Evolutionary conservation across 2,888 invertebrate species (phyloP), one percentile per base, ranked within the genome.

Genomic region (Philereme transversata): DNA sequence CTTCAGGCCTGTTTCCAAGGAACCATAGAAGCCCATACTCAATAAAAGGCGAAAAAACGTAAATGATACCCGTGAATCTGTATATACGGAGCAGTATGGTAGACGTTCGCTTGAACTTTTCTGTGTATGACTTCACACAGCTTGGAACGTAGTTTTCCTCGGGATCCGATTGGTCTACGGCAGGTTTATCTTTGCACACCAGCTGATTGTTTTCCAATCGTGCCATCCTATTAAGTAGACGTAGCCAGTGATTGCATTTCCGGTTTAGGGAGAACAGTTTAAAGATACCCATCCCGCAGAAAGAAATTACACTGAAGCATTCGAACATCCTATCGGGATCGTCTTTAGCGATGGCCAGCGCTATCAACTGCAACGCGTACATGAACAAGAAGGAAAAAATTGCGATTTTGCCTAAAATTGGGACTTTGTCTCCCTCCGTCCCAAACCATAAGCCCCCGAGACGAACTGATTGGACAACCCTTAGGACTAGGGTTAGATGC

Each of bases 281-380:
- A 0, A 87, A 57, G 4, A 83, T 65, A 0, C 87, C 87, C 84
- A 90, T 84, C 6, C 73, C 68, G 47, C 82, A 84, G 62, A 89
- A 90, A 0, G 83, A 77, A 0, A 87, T 72, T 0, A 86, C 71
- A 57, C 88, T 87, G 54, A 86, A 82, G 61, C 85, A 84, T 73
- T 86, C 83, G 51, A 88, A 85, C 0, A 86, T 66, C 34, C 71
- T 77, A 8, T 80, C 75, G 0, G 73, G 64, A 47, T 88, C 78
- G n/a, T 75, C 71, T 48, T 64, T 78, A 3, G 78, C 76, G 38
- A 70, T 66, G 43, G 78, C 57, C 4, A 88, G 43, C 7, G 70
- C 78, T 38, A 83, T 74, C 0, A 79, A 33, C 72, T 87, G 87
- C 5, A 78, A 69, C 1, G 78, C 10, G 38, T 72, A 81, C 3